Evolutionary conservation across 1,140 invertebrate species (phyloP), one percentile per base, ranked within the genome.

Genomic region (Bathynomus jamesi): DNA sequence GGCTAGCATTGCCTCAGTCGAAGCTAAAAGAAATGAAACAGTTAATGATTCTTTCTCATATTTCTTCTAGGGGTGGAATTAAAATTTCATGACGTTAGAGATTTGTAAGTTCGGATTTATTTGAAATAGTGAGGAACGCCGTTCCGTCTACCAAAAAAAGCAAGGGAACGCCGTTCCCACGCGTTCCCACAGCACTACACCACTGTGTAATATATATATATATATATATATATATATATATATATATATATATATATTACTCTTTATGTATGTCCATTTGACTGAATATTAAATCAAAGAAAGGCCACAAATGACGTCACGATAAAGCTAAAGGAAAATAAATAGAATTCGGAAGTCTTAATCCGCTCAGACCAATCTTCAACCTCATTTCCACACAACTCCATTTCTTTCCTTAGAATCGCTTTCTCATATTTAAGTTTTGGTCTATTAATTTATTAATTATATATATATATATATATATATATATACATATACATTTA

Each of bases 401-500:
- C n/a, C n/a, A n/a, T n/a, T n/a, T n/a, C n/a, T n/a, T n/a, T n/a
- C n/a, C n/a, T n/a, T n/a, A n/a, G n/a, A n/a, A n/a, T n/a, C n/a
- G n/a, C n/a, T n/a, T n/a, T n/a, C n/a, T n/a, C n/a, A n/a, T n/a
- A n/a, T n/a, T n/a, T n/a, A n/a, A n/a, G n/a, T n/a, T n/a, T 68
- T 53, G 46, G 60, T 68, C 46, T 53, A 68, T 68, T 53, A 53
- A 60, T 53, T 53, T 68, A 68, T 40, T 68, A 68, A 53, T 53
- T 68, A 68, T 68, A 68, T 68, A 68, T 68, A 68, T 68, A 61
- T 68, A 61, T 68, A 61, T 68, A 61, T 60, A 61, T 68, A 61
- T 68, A 61, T 68, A 61, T 68, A 61, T 68, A 60, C 28, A 61
- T 68, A 30, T 61, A 28, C 28, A 61, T 46, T 24, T 68, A 21